Evolutionary conservation across 2,113 vertebrate genomes (phyloP).

Genomic region (Eurypyga helias): DNA sequence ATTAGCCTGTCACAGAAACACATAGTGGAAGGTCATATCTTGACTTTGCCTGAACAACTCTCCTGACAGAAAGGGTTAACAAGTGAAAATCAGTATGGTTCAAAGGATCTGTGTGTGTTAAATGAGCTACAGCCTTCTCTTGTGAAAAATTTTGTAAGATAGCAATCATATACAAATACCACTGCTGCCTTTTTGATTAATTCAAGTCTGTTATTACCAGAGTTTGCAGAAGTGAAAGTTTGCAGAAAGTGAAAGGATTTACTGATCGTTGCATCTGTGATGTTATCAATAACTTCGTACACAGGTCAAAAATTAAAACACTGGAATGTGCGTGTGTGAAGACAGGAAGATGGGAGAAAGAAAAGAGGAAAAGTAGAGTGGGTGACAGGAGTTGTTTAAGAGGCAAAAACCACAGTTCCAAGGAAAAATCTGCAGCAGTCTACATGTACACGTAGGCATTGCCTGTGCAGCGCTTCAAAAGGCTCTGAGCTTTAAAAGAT

Average conservation of each 20-base stretch:
- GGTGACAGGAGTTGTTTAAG: background rate
- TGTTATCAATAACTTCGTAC: background rate
- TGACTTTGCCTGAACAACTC: background rate
- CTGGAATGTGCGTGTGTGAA: background rate
- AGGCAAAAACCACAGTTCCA: background rate
- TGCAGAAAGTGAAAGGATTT: too few relatives aligned
- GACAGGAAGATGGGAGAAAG: background rate
- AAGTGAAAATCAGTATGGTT: conserved; percentile 15
- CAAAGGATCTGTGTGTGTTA: background rate
- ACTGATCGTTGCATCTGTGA: background rate
- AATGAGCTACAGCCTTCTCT: background rate
- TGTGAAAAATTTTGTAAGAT: conserved; percentile 1
- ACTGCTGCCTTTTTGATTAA: background rate
- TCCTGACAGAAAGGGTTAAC: conserved; percentile 41
- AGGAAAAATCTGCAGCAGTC: conserved; percentile 32
- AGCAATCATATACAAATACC: background rate
- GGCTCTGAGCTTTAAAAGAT: conserved; percentile 45
- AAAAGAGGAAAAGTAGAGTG: background rate
- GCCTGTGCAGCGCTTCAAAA: conserved; percentile 43
- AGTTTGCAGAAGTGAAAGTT: conserved; percentile 2
- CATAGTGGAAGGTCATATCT: background rate
- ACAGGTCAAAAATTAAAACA: background rate
- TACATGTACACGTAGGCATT: background rate
- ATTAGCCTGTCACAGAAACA: background rate
- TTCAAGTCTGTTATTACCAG: background rate